These are phyloP conservation scores for Cantharis lateralis DNA, from an alignment of 2,888 invertebrate genomes.

Conservation along the genomic window DNA sequence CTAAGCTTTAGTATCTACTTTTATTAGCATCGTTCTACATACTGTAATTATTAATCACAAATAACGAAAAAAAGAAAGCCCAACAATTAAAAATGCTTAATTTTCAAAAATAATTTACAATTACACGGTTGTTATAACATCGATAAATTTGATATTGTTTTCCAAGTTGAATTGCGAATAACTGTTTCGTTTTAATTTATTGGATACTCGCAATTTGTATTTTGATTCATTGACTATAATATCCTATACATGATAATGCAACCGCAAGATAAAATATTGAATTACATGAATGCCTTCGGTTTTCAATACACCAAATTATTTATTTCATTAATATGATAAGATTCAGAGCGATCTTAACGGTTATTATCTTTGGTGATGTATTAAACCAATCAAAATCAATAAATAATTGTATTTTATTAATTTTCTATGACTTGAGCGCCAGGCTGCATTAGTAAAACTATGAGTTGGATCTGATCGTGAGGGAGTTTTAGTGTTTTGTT, in stretches of 20 bases:
- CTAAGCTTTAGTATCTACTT: constrained; percentile 30
- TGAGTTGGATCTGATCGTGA: background rate
- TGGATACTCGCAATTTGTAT: background rate
- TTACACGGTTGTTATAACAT: background rate
- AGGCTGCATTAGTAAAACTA: no score
- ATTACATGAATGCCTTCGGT: background rate
- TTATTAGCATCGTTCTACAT: constrained; percentile 29
- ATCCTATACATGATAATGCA: background rate
- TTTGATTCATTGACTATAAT: background rate
- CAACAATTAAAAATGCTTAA: background rate
- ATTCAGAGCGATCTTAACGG: background rate
- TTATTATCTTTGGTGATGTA: no score
- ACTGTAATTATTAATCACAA: constrained; percentile 26
- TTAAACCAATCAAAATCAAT: no score
- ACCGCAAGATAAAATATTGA: background rate
- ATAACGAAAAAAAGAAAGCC: constrained; percentile 4
- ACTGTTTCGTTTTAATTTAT: background rate
- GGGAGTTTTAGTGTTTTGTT: background rate
- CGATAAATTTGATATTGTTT: background rate
- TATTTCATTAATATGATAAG: background rate
- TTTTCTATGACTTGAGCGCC: no score
- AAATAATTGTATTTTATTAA: no score
- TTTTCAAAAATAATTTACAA: background rate
- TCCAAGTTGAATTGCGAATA: background rate
- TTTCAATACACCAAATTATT: background rate